Conservation (phyloP, 2,113 vertebrate genomes). For the Eupsittula cactorum region DNA sequence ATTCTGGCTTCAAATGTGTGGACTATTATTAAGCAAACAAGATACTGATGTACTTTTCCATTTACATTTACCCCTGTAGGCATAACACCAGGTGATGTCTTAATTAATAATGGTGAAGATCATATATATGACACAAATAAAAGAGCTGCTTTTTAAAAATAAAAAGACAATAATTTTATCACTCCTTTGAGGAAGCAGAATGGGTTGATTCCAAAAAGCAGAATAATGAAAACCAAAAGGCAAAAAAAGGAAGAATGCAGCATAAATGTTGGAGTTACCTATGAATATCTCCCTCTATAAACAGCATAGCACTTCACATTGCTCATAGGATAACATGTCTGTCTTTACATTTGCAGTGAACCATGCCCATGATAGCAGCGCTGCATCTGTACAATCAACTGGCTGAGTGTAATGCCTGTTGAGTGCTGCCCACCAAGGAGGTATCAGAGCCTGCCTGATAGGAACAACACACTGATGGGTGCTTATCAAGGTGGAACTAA, state of each 20-base stretch:
- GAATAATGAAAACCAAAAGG: background rate
- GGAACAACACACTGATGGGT: background rate
- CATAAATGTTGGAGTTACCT: background rate
- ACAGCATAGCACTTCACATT: background rate
- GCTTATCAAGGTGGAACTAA: background rate
- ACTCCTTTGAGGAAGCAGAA: background rate
- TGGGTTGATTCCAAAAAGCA: background rate
- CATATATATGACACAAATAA: background rate
- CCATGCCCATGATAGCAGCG: background rate
- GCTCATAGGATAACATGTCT: background rate
- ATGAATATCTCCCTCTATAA: background rate
- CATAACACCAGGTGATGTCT: conserved; percentile 30
- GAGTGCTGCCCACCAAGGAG: background rate
- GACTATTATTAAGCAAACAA: conserved; percentile 46
- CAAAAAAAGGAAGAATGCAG: background rate
- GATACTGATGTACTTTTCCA: conserved; percentile 14
- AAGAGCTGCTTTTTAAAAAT: background rate
- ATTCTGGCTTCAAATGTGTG: background rate
- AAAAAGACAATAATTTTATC: background rate
- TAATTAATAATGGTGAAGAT: conserved; percentile 20
- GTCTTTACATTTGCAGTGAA: background rate
- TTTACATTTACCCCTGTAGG: conserved; percentile 30
- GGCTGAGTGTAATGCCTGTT: background rate
- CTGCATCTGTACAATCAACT: background rate
- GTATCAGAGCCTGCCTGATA: background rate